A percentile compares a stretch with the other conserved stretches of the same genome.
Evolutionary conservation across 2,888 invertebrate genomes (phyloP).

Genomic region (Hemaris fuciformis): DNA sequence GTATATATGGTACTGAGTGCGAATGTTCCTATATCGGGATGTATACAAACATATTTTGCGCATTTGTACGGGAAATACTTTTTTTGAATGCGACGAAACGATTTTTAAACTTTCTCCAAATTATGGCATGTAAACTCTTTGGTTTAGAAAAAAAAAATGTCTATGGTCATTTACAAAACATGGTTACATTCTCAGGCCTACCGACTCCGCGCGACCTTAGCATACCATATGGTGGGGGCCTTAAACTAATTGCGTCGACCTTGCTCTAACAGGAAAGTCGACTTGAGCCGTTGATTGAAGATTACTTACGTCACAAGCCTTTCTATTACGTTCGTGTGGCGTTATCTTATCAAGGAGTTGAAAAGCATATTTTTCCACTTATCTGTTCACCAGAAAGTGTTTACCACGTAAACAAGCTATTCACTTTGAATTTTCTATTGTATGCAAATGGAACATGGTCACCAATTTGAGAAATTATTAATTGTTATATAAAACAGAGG

Average conservation of each 20-base stretch:
- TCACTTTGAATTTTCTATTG: background rate
- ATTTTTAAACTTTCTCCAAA: background rate
- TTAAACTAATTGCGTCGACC: background rate
- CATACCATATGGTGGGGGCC: background rate
- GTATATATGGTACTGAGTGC: constrained; percentile 43
- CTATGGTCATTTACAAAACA: background rate
- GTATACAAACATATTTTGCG: constrained; percentile 11
- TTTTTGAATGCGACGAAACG: background rate
- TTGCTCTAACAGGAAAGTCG: background rate
- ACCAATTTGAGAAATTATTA: too few relatives aligned
- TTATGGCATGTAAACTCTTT: background rate
- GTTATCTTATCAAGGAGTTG: background rate
- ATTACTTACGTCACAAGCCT: background rate
- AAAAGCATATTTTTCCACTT: background rate
- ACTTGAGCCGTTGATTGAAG: background rate
- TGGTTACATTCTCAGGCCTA: background rate
- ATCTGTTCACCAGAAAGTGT: background rate
- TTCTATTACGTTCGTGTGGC: too few relatives aligned
- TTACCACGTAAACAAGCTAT: background rate
- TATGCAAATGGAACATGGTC: background rate
- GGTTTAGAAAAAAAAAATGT: background rate
- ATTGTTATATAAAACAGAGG: too few relatives aligned
- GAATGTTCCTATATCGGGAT: constrained; percentile 16
- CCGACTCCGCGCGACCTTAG: background rate
- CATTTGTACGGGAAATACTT: background rate